Percentiles rank a stretch among this genome's conserved stretches.
Conservation (phyloP, 1,140 invertebrate genomes). For the Episyrphus balteatus region DNA sequence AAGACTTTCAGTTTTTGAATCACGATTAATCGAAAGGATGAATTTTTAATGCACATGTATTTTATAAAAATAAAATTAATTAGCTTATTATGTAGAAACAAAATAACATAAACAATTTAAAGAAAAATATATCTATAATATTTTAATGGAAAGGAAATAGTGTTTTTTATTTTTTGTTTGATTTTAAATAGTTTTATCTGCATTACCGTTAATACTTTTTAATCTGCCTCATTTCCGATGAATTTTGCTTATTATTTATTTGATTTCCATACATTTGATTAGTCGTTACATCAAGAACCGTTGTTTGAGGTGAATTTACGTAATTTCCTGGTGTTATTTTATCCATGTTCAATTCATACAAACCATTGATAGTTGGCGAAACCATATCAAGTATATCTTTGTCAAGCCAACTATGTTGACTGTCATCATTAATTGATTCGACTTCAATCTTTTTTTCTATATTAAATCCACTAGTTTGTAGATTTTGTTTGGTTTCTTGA, state of each 20-base stretch:
- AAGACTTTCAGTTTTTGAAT: no score
- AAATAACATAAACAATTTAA: no score
- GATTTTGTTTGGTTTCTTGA: background rate
- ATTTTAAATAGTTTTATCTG: no score
- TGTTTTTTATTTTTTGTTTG: no score
- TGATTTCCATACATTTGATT: background rate
- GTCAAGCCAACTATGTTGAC: background rate
- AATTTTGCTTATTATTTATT: background rate
- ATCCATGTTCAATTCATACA: conserved; percentile 1
- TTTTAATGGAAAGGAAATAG: no score
- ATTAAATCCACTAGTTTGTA: background rate
- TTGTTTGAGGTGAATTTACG: no score
- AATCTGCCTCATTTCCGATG: background rate
- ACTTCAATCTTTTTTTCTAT: background rate
- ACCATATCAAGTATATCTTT: background rate
- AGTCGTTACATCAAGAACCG: background rate
- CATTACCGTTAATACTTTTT: background rate
- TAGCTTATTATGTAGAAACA: no score
- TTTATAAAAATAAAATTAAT: no score
- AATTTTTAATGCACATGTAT: no score
- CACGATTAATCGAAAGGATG: no score
- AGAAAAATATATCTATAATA: no score
- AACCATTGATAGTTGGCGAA: background rate
- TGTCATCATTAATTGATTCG: background rate
- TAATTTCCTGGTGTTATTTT: background rate